Conservation (phyloP, 2,888 invertebrate species). For the Aphidoletes aphidimyza region DNA sequence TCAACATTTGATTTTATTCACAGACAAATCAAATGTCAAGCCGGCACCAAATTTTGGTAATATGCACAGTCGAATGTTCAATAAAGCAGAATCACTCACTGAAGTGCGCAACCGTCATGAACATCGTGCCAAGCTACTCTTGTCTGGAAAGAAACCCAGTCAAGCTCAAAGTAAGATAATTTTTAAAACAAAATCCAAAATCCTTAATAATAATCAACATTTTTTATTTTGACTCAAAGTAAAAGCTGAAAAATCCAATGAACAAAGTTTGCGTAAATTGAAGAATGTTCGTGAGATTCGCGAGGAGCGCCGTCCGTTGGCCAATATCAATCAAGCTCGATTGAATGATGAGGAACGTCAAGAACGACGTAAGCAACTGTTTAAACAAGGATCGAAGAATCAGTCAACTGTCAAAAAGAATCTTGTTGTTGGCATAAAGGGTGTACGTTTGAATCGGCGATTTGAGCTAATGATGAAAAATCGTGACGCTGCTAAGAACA, state of each 20-base stretch:
- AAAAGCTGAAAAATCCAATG: not conserved
- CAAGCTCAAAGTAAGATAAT: not conserved
- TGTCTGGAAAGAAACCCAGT: not conserved
- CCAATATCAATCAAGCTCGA: not conserved
- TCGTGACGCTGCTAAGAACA: not conserved
- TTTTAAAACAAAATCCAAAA: not conserved
- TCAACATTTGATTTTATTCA: too few relatives aligned
- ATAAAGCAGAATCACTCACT: not conserved
- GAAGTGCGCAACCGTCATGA: not conserved
- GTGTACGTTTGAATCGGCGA: not conserved
- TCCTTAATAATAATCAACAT: too few relatives aligned
- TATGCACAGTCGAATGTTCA: not conserved
- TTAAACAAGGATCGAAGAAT: not conserved
- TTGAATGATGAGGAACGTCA: slow-evolving; percentile 8
- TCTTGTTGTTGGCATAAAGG: not conserved
- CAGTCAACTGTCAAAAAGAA: not conserved
- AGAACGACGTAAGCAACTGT: not conserved
- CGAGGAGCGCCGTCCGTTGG: not conserved
- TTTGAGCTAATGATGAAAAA: slow-evolving; percentile 1
- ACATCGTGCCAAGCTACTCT: not conserved
- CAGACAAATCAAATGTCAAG: not conserved
- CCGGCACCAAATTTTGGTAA: not conserved
- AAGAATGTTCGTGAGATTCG: not conserved
- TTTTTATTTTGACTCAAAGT: too few relatives aligned
- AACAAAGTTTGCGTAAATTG: too few relatives aligned